Percentiles rank a stretch among this genome's conserved stretches.
These are phyloP conservation scores for Acrocephalus kingi DNA, from an alignment of 2,113 vertebrate species.

Conservation along the genomic window DNA sequence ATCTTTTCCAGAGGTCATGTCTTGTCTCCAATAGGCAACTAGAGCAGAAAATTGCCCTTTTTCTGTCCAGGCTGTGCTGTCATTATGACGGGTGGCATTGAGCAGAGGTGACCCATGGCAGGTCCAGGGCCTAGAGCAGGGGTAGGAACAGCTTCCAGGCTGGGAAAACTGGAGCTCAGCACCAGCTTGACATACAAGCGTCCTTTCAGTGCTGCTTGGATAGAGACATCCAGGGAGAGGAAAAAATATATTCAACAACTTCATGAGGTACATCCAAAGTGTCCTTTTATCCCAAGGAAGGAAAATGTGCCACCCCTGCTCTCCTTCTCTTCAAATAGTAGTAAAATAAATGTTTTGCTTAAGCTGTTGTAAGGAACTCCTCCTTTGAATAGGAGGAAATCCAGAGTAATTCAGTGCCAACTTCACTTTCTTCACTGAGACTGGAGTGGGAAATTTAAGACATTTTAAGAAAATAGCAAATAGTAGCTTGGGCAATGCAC, in stretches of 20 bases:
- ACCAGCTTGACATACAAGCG: not conserved
- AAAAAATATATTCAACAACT: not conserved
- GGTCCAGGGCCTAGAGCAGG: not conserved
- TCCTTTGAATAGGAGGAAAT: not conserved
- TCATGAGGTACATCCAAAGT: not conserved
- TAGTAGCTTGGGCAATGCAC: not conserved
- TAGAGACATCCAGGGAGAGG: not conserved
- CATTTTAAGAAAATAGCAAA: not conserved
- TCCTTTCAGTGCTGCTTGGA: not conserved
- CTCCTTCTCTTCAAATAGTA: not conserved
- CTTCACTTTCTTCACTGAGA: not conserved
- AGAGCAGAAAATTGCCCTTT: not conserved
- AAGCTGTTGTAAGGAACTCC: not conserved
- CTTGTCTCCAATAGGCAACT: not conserved
- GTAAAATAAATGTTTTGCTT: not conserved
- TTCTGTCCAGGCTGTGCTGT: not conserved
- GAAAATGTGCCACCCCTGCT: not conserved
- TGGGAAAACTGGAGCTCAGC: not conserved
- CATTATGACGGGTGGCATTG: not conserved
- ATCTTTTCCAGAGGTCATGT: not conserved
- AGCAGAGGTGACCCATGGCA: not conserved
- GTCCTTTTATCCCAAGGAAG: not conserved
- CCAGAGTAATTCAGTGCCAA: not conserved
- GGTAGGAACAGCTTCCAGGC: not conserved
- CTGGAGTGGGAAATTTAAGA: not conserved